A percentile compares a stretch with the other conserved stretches of the same genome.
Evolutionary conservation across 2,113 vertebrate genomes (phyloP).

Genomic region (Leptobrachium ailaonicum): DNA sequence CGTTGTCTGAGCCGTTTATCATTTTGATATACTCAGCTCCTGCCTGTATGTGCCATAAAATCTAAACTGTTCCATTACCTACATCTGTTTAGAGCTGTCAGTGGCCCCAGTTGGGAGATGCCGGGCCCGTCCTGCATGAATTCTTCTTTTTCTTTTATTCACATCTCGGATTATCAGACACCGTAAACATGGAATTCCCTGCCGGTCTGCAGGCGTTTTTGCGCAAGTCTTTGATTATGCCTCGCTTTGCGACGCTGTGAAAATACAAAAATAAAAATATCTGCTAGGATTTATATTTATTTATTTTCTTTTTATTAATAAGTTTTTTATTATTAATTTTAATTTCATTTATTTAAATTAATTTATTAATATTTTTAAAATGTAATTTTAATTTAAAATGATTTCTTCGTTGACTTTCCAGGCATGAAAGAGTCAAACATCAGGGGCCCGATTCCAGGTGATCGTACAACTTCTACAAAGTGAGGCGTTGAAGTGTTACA

Average conservation of each 20-base stretch:
- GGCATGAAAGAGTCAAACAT: too few species aligned
- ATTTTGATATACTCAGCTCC: conserved; percentile 49
- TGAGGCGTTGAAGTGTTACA: too few species aligned
- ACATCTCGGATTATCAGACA: conserved; percentile 38
- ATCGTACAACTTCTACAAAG: too few species aligned
- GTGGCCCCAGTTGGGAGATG: conserved; percentile 45
- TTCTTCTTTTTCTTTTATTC: conserved; percentile 46
- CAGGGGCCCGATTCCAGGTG: too few species aligned
- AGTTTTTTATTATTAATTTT: too few species aligned
- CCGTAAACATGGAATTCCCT: conserved; percentile 36
- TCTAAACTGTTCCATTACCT: conserved; percentile 50
- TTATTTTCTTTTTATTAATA: too few species aligned
- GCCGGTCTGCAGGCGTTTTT: not conserved
- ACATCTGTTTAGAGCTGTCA: conserved; percentile 51
- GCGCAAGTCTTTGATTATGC: not conserved
- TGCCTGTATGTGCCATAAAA: conserved; percentile 46
- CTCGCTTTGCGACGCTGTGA: not conserved
- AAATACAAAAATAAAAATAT: not conserved
- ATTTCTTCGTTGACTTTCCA: too few species aligned
- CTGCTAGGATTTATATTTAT: not conserved
- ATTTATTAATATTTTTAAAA: too few species aligned
- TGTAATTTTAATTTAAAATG: too few species aligned
- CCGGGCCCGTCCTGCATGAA: conserved; percentile 47
- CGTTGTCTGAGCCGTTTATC: conserved; percentile 42
- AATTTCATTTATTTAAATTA: too few species aligned